Conservation (phyloP, 2,113 vertebrate genomes). For the Willisornis vidua region DNA sequence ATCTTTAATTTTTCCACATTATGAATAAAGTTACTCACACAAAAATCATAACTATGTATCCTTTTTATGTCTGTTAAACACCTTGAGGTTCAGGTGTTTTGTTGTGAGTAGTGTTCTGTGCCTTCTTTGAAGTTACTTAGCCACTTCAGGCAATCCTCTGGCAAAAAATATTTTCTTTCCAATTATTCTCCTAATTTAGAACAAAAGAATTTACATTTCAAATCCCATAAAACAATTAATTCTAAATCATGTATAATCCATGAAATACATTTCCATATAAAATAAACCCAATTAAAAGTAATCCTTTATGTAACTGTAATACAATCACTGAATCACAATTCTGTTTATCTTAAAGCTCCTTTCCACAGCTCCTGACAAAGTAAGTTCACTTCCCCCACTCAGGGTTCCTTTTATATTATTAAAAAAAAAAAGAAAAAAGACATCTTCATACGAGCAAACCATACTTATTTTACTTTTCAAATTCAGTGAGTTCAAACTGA, state of each 20-base stretch:
- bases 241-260: not conserved
- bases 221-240: not conserved
- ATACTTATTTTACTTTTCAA: not conserved
- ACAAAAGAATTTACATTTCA: not conserved
- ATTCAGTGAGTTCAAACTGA: not conserved
- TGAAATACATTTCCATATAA: not conserved
- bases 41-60: not conserved
- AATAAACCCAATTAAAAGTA: not conserved
- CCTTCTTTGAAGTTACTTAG: not conserved
- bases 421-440: not conserved
- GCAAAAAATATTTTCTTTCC: not conserved
- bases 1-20: not conserved
- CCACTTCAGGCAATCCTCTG: not conserved
- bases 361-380: not conserved
- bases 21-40: not conserved
- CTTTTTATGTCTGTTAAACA: not conserved
- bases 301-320: not conserved
- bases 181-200: not conserved
- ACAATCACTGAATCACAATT: not conserved
- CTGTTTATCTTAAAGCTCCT: not conserved
- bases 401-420: not conserved
- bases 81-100: not conserved
- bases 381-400: not conserved
- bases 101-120: not conserved
- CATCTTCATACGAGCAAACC: not conserved